Evolutionary conservation across 2,888 invertebrate species (phyloP).

Genomic region (Masnerella sp.): DNA sequence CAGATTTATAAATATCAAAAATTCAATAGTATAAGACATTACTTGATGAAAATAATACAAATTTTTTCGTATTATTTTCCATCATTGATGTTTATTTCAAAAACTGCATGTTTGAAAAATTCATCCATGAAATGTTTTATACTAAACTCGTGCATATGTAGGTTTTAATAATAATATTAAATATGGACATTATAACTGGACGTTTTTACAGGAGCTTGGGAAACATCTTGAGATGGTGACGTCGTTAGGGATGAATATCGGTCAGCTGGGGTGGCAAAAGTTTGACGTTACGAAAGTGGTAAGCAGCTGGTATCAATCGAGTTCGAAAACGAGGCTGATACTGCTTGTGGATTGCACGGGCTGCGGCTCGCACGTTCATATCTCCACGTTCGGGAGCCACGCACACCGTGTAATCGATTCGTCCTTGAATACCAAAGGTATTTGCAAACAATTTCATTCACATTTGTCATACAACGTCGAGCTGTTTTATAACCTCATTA

Average conservation of each 20-base stretch:
- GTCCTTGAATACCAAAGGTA: constrained; percentile 74
- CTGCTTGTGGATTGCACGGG: constrained; percentile 92
- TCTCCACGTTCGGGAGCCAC: constrained; percentile 78
- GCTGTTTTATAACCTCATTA: constrained; percentile 32
- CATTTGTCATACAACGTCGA: constrained; percentile 29
- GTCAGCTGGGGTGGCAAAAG: constrained; percentile 90
- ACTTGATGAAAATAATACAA: too few species aligned
- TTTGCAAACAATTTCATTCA: constrained; percentile 34
- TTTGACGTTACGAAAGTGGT: constrained; percentile 90
- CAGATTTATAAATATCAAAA: too few species aligned
- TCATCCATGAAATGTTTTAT: too few species aligned
- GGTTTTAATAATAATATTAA: too few species aligned
- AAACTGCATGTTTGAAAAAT: too few species aligned
- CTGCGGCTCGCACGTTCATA: constrained; percentile 85
- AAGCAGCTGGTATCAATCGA: constrained; percentile 83
- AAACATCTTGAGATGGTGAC: constrained; percentile 75
- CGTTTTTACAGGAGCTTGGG: constrained; percentile 70
- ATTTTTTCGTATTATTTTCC: too few species aligned
- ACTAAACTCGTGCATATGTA: too few species aligned
- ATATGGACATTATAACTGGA: too few species aligned
- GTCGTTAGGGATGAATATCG: constrained; percentile 79
- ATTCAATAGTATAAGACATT: too few species aligned
- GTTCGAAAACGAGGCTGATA: constrained; percentile 81
- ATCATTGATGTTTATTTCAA: too few species aligned
- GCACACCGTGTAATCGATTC: constrained; percentile 74